phyloP scores from a whole-genome alignment of 2,888 invertebrate species.

The Glyphotaelius pellucidus region DNA sequence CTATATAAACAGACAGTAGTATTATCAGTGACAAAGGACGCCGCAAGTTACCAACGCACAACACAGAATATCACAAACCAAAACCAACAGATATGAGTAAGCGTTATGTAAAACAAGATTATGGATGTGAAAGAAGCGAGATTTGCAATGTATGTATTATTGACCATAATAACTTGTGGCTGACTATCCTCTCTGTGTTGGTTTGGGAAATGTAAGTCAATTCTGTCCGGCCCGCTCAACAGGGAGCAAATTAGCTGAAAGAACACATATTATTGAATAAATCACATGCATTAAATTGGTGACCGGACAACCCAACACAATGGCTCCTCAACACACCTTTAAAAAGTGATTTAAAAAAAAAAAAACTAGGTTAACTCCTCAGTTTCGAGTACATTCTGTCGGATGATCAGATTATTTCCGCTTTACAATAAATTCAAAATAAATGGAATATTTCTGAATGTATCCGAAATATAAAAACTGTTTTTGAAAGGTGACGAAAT shows the following conservation, averaged over 20 bases:
- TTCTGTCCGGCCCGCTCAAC: not conserved
- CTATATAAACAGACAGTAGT: too few relatives aligned
- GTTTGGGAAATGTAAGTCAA: not conserved
- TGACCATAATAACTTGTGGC: constrained; percentile 2
- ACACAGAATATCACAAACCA: not conserved
- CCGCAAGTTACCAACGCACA: not conserved
- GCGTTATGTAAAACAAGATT: not conserved
- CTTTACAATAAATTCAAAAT: too few relatives aligned
- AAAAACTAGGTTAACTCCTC: too few relatives aligned
- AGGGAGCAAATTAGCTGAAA: constrained; percentile 2
- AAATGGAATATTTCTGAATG: too few relatives aligned
- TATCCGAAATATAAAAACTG: too few relatives aligned
- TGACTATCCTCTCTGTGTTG: not conserved
- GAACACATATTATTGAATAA: not conserved
- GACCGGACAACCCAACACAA: not conserved
- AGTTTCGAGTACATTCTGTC: too few relatives aligned
- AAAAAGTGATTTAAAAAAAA: too few relatives aligned
- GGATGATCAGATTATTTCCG: too few relatives aligned
- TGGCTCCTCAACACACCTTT: too few relatives aligned
- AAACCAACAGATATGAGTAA: constrained; percentile 2
- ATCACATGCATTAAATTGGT: not conserved
- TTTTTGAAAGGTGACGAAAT: too few relatives aligned
- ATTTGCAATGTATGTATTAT: not conserved
- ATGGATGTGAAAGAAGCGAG: not conserved
- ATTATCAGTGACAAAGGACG: not conserved